These are phyloP conservation scores for Daboia siamensis DNA, from an alignment of 2,113 vertebrate species.

Conservation along the genomic window DNA sequence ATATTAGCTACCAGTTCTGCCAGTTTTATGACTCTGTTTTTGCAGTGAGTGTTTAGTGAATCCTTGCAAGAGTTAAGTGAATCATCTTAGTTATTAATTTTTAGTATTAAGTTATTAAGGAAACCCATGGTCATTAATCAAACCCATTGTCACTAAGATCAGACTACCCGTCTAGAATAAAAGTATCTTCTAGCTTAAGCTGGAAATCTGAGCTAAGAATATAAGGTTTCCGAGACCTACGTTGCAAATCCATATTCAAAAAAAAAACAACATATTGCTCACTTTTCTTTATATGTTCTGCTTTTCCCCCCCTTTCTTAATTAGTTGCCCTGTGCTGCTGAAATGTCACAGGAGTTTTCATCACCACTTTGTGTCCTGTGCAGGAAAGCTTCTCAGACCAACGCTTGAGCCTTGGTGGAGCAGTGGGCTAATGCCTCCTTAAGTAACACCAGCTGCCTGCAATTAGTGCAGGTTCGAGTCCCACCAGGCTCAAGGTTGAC, in stretches of 20 bases:
- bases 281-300: background rate
- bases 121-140: background rate
- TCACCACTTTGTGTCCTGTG: background rate
- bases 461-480: too few species aligned
- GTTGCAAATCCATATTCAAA: background rate
- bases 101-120: too few species aligned
- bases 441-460: too few species aligned
- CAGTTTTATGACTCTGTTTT: background rate
- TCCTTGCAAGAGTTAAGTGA: background rate
- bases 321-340: too few species aligned
- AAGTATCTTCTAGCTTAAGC: background rate
- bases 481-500: too few species aligned
- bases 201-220: background rate
- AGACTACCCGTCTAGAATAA: background rate
- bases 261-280: background rate
- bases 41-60: background rate
- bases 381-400: background rate
- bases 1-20: too few species aligned
- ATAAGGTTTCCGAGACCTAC: background rate
- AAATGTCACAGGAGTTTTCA: background rate
- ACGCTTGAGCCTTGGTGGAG: too few species aligned
- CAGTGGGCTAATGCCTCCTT: too few species aligned
- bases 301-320: background rate
- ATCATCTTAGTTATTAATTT: background rate
- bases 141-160: background rate